These are phyloP conservation scores for Itoplectis maculator DNA, from an alignment of 2,888 invertebrate genomes.

Conservation along the genomic window DNA sequence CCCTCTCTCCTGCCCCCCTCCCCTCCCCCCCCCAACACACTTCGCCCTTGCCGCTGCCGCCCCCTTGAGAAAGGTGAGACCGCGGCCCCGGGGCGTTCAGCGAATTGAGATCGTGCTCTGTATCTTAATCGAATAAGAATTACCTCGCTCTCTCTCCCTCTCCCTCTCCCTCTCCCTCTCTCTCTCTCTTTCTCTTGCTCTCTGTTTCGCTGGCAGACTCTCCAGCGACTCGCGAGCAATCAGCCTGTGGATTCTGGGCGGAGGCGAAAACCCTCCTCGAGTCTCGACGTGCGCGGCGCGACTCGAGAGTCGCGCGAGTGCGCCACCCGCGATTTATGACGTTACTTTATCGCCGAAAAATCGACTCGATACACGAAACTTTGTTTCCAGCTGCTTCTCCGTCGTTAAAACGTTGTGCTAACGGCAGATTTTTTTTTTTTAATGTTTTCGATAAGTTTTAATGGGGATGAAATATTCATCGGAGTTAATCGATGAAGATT, in stretches of 20 bases:
- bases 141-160: constrained; percentile 30
- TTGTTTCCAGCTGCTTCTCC: too few relatives aligned
- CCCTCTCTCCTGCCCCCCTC: too few relatives aligned
- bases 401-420: too few relatives aligned
- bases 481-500: too few relatives aligned
- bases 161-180: constrained; percentile 18
- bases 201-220: too few relatives aligned
- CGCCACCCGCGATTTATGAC: neutral
- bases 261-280: neutral
- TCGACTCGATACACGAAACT: neutral
- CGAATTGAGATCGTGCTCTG: constrained; percentile 83
- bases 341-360: neutral
- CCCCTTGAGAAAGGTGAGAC: constrained; percentile 74
- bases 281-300: too few relatives aligned
- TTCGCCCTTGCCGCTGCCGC: constrained; percentile 46
- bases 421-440: too few relatives aligned
- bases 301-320: neutral
- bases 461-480: too few relatives aligned
- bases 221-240: constrained; percentile 7
- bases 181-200: neutral
- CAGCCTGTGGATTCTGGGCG: constrained; percentile 4
- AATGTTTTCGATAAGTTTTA: too few relatives aligned
- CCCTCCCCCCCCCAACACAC: too few relatives aligned
- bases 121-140: constrained; percentile 79
- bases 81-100: constrained; percentile 76